Base-by-base conservation (phyloP, 30 jellyfish, hydroid and myxozoan species). In the Calvadosia cruxmelitensis region DNA sequence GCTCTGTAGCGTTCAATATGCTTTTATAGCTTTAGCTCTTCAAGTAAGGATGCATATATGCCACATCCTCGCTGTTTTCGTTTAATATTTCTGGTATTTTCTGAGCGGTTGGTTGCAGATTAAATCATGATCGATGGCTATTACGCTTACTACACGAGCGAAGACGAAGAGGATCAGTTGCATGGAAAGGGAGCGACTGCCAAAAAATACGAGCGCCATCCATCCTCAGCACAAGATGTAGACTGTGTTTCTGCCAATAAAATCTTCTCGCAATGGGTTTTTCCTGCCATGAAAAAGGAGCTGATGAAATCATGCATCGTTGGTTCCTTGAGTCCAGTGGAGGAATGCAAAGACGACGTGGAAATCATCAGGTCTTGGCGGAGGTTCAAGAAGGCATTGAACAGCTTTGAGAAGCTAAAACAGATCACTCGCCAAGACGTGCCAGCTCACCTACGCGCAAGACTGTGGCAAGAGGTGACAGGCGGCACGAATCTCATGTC, bases 401-500 rank as follows among this genome's bases (percentile, higher is more conserved):
- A 20, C 10, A 42, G 57, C 57, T 42, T 42, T 42, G 57, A 73
- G 10, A 79, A 76, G 48, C 82, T 86, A 29, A 86, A 86, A 27
- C 53, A 71, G 12, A 68, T 78, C 36, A 64, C 80, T 10, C 79
- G 96, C 26, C 63, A 84, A 33, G 78, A 71, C 52, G 76, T 79
- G 0, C 92, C 94, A 23, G 77, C 85, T 32, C 5, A 69, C 2
- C 66, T 70, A 0, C 73, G 96, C 3, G 69, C 83, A 28, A 48
- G 84, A 24, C 70, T 78, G 28, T 86, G 96, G 96, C 85, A 79
- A 30, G 82, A 79, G 33, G 71, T 86, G 0, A 63, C 92, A 0
- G 96, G 96, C 3, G 96, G 96, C 2, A 52, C 78, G 32, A 64
- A 83, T 33, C 68, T 86, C 31, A 86, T 71, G 84, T 68, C 80